These are phyloP conservation scores for Catharus fuscescens DNA, from an alignment of 2,113 vertebrate species.

Conservation along the genomic window DNA sequence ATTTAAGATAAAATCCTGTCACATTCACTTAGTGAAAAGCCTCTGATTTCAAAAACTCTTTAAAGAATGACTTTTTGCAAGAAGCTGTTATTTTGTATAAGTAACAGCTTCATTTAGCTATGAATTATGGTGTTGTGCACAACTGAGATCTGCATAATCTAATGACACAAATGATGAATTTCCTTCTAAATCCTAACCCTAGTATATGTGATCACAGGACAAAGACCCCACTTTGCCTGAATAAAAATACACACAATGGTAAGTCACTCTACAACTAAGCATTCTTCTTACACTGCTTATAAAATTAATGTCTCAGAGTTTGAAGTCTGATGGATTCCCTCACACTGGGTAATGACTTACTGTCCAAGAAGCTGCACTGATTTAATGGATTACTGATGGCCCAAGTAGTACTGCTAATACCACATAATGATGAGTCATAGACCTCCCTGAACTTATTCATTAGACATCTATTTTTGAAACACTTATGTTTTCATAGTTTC, in stretches of 20 bases:
- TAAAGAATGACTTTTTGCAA: neutral
- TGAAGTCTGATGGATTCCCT: neutral
- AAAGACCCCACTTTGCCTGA: neutral
- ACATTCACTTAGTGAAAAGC: neutral
- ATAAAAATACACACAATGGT: neutral
- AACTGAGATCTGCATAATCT: neutral
- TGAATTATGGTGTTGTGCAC: neutral
- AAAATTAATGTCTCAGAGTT: neutral
- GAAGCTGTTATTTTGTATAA: neutral
- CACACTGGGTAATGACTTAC: neutral
- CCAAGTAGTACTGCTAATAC: neutral
- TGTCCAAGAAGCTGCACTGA: neutral
- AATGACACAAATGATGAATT: neutral
- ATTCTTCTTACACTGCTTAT: neutral
- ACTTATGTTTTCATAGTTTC: neutral
- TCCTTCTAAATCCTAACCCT: neutral
- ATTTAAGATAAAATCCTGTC: neutral
- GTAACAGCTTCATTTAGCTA: neutral
- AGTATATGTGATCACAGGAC: neutral
- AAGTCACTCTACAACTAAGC: neutral
- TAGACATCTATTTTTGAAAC: constrained; percentile 26
- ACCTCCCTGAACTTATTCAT: neutral
- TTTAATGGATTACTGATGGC: neutral
- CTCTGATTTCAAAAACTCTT: neutral
- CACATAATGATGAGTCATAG: constrained; percentile 13